Percentiles rank a stretch among this genome's conserved stretches.
Conservation (phyloP, 2,797 vertebrate species). For the Rhinatrema bivittatum region DNA sequence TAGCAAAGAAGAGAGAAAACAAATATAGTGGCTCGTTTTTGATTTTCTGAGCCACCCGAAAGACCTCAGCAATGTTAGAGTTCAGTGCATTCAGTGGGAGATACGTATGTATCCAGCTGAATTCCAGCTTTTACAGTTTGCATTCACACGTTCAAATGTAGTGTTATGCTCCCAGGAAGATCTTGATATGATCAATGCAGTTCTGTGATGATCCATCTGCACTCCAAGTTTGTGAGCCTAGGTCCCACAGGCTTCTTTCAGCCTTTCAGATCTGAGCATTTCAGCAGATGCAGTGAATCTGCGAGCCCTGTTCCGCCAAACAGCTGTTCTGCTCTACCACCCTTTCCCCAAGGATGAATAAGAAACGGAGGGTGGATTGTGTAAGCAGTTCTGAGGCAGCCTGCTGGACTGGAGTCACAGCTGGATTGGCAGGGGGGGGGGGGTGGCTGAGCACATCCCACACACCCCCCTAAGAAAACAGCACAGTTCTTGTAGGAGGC, state of each 20-base stretch:
- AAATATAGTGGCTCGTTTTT: too few species aligned
- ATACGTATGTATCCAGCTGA: too few species aligned
- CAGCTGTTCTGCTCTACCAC: constrained; percentile 60
- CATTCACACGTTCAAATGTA: too few species aligned
- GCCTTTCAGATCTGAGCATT: constrained; percentile 35
- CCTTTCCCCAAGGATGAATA: constrained; percentile 58
- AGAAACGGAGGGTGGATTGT: constrained; percentile 46
- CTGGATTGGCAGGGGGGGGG: constrained; percentile 34
- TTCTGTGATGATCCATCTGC: constrained; percentile 31
- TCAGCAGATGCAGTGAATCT: constrained; percentile 37
- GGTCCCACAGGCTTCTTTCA: constrained; percentile 34
- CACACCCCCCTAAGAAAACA: constrained; percentile 28
- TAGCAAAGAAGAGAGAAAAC: too few species aligned
- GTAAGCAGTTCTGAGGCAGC: constrained; percentile 51
- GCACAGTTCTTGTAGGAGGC: constrained; percentile 21
- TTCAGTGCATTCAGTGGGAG: too few species aligned
- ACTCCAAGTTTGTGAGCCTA: constrained; percentile 29
- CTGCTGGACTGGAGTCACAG: constrained; percentile 48
- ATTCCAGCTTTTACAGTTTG: too few species aligned
- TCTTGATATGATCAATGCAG: constrained; percentile 2
- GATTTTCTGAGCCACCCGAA: too few species aligned
- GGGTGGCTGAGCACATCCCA: constrained; percentile 37
- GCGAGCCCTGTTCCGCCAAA: constrained; percentile 47
- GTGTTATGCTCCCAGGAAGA: too few species aligned
- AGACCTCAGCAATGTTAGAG: too few species aligned